phyloP scores from a whole-genome alignment of 2,888 invertebrate genomes.

The Nomada ruficornis region DNA sequence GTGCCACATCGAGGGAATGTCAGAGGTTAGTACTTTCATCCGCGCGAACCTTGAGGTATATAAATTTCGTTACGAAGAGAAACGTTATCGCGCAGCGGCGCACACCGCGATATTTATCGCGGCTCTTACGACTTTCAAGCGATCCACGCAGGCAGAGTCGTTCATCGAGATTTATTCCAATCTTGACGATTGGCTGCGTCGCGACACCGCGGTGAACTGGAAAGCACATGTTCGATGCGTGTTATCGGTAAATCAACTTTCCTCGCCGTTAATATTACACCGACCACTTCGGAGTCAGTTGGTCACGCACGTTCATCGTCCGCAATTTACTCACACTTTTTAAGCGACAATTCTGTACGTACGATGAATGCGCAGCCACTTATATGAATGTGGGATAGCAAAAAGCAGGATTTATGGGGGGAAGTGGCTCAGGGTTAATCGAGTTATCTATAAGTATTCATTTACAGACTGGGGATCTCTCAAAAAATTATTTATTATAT shows the following conservation, averaged over 20 bases:
- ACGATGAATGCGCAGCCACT: neutral
- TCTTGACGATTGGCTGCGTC: neutral
- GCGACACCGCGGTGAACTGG: neutral
- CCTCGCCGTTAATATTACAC: neutral
- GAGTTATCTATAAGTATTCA: neutral
- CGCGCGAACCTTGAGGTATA: conserved; percentile 40
- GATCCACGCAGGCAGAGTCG: conserved; percentile 17
- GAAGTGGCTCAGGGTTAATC: neutral
- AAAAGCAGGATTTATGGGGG: neutral
- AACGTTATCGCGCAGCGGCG: conserved; percentile 37
- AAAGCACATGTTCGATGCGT: neutral
- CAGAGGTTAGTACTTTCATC: conserved; percentile 55
- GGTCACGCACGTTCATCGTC: neutral
- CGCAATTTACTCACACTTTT: neutral
- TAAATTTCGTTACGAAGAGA: conserved; percentile 48
- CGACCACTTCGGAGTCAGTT: neutral
- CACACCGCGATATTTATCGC: conserved; percentile 47
- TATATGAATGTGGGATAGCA: too few species aligned
- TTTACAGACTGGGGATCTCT: too few species aligned
- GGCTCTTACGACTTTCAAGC: conserved; percentile 54
- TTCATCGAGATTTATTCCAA: conserved; percentile 43
- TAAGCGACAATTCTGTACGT: neutral
- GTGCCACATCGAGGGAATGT: conserved; percentile 50
- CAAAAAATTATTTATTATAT: too few species aligned
- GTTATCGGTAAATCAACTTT: conserved; percentile 10